Conservation (phyloP, 2,888 invertebrate genomes). For the Cremastinae sp. region DNA sequence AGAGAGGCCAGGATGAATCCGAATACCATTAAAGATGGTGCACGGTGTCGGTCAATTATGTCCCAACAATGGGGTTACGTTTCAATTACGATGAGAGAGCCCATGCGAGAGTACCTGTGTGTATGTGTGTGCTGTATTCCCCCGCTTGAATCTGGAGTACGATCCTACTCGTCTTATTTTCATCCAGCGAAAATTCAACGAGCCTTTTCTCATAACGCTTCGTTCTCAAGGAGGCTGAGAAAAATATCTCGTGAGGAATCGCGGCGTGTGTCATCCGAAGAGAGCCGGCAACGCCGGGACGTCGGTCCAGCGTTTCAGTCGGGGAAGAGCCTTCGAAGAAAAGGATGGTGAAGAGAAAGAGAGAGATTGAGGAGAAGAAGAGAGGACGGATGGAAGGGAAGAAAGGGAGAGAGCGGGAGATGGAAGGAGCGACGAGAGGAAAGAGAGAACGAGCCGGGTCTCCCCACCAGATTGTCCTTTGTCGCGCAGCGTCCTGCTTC, state of each 20-base stretch:
- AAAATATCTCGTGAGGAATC: constrained; percentile 26
- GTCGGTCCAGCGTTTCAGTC: constrained; percentile 58
- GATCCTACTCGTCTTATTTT: no score
- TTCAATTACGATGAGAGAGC: constrained; percentile 78
- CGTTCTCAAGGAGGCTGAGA: constrained; percentile 18
- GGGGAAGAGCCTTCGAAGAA: constrained; percentile 42
- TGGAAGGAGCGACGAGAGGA: constrained; percentile 40
- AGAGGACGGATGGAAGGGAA: constrained; percentile 46
- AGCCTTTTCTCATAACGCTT: background rate
- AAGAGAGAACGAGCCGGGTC: constrained; percentile 43
- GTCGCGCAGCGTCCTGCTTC: constrained; percentile 69
- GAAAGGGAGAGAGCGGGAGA: constrained; percentile 44
- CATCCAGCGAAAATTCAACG: no score
- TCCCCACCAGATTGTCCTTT: constrained; percentile 77
- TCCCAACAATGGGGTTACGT: constrained; percentile 78
- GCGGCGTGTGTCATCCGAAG: constrained; percentile 37
- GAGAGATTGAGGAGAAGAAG: no score
- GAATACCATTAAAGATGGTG: constrained; percentile 47
- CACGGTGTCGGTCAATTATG: constrained; percentile 77
- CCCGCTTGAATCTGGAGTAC: constrained; percentile 41
- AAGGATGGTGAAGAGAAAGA: constrained; percentile 53
- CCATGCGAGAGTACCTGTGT: constrained; percentile 63
- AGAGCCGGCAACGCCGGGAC: constrained; percentile 70
- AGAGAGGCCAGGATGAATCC: background rate
- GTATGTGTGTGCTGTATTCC: constrained; percentile 68